Conservation (phyloP, 1,140 invertebrate species). For the Cyrtorhinus lividipennis region DNA sequence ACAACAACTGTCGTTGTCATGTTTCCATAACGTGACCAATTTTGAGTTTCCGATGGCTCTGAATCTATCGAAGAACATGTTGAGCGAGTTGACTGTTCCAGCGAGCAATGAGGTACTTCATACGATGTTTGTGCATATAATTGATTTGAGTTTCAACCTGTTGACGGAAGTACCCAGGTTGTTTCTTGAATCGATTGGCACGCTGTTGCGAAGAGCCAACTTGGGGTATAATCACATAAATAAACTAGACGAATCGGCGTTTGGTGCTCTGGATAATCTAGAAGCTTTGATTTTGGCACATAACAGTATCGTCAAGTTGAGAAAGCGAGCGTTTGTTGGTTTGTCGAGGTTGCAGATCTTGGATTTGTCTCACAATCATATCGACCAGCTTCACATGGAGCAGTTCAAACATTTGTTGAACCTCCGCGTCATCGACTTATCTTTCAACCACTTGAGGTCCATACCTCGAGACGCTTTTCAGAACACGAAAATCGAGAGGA, state of each 20-base stretch:
- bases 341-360: conserved; percentile 55
- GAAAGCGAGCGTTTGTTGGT: conserved; percentile 56
- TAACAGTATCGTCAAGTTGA: conserved; percentile 54
- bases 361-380: conserved; percentile 62
- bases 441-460: conserved; percentile 56
- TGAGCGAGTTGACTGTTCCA: conserved; percentile 37
- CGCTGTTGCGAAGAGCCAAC: conserved; percentile 45
- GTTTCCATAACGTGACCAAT: conserved; percentile 48
- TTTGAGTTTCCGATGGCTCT: conserved; percentile 41
- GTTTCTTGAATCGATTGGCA: conserved; percentile 43
- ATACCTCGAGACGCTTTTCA: conserved; percentile 64
- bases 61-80: conserved; percentile 45
- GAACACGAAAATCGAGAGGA: conserved; percentile 58
- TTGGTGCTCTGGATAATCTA: conserved; percentile 49
- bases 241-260: conserved; percentile 50
- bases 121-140: conserved; percentile 39
- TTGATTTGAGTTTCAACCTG: conserved; percentile 54
- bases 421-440: conserved; percentile 58
- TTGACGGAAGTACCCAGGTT: conserved; percentile 46
- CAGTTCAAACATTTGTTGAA: conserved; percentile 66
- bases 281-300: conserved; percentile 58
- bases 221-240: conserved; percentile 57
- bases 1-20: conserved; percentile 43
- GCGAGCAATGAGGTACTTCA: conserved; percentile 33
- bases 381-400: conserved; percentile 58